Evolutionary conservation across 2,888 invertebrate species (phyloP).

Genomic region (Julus scandinavius): DNA sequence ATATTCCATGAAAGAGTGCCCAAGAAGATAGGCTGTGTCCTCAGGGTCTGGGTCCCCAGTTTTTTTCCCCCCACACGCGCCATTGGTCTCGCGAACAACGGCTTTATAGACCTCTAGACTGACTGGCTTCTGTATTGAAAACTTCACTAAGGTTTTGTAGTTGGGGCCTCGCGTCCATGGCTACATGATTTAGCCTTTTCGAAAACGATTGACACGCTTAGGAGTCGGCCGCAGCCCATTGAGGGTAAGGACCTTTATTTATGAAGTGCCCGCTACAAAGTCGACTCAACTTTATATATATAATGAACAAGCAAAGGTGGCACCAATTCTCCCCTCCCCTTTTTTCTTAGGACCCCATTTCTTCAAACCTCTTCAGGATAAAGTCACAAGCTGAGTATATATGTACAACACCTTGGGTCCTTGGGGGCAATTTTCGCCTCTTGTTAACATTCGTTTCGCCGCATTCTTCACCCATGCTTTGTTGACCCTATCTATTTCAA

Average conservation of each 20-base stretch:
- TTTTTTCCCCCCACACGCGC: not conserved
- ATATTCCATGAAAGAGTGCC: not conserved
- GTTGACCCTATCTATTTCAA: slow-evolving; percentile 51
- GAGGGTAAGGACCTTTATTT: slow-evolving; percentile 46
- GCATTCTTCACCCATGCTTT: slow-evolving; percentile 41
- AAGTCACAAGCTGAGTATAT: slow-evolving; percentile 24
- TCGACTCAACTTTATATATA: slow-evolving; percentile 51
- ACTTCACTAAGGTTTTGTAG: slow-evolving; percentile 12
- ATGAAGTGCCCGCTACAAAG: slow-evolving; percentile 53
- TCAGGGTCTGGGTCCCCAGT: not conserved
- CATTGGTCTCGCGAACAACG: not conserved
- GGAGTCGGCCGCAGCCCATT: slow-evolving; percentile 37
- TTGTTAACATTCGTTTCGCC: slow-evolving; percentile 47
- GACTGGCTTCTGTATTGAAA: slow-evolving; percentile 16
- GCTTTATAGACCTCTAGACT: not conserved
- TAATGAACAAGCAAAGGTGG: not conserved
- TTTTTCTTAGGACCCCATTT: not conserved
- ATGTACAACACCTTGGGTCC: not conserved
- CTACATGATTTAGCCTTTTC: slow-evolving; percentile 21
- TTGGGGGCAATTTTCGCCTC: not conserved
- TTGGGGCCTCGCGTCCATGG: slow-evolving; percentile 1
- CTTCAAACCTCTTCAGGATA: slow-evolving; percentile 42
- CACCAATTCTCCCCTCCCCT: not conserved
- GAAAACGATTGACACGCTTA: not conserved
- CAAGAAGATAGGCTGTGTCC: not conserved